Evolutionary conservation across 2,888 invertebrate species (phyloP).

Genomic region (Lathronympha strigana): DNA sequence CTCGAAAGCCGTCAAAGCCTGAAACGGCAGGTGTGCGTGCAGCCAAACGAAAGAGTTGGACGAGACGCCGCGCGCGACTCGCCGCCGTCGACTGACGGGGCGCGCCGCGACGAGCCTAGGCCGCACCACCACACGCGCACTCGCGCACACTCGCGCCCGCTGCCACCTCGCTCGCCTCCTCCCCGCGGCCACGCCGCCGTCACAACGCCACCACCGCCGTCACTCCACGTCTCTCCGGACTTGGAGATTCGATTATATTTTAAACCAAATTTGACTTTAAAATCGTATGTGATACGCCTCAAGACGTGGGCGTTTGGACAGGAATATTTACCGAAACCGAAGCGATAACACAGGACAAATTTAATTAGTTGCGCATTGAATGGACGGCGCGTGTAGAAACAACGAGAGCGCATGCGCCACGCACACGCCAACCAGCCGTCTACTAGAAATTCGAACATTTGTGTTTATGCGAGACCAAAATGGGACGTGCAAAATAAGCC

Average conservation of each 20-base stretch:
- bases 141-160: conserved; percentile 66
- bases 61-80: conserved; percentile 81
- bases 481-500: conserved; percentile 52
- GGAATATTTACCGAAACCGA: conserved; percentile 72
- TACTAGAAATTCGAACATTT: conserved; percentile 56
- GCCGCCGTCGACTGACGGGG: conserved; percentile 82
- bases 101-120: conserved; percentile 75
- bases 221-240: conserved; percentile 56
- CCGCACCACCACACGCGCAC: conserved; percentile 75
- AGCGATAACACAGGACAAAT: conserved; percentile 60
- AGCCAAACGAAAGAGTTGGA: conserved; percentile 64
- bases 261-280: conserved; percentile 81
- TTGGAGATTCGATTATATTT: conserved; percentile 71
- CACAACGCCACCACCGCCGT: conserved; percentile 44
- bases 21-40: conserved; percentile 71
- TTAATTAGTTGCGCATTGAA: conserved; percentile 74
- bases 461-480: conserved; percentile 54
- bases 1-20: conserved; percentile 76
- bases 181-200: conserved; percentile 47
- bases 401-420: conserved; percentile 75
- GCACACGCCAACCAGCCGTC: conserved; percentile 60
- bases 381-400: conserved; percentile 70
- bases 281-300: conserved; percentile 68
- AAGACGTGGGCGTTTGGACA: conserved; percentile 62
- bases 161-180: conserved; percentile 51